These are phyloP conservation scores for Athene noctua DNA, from an alignment of 2,113 vertebrate genomes.

Conservation along the genomic window DNA sequence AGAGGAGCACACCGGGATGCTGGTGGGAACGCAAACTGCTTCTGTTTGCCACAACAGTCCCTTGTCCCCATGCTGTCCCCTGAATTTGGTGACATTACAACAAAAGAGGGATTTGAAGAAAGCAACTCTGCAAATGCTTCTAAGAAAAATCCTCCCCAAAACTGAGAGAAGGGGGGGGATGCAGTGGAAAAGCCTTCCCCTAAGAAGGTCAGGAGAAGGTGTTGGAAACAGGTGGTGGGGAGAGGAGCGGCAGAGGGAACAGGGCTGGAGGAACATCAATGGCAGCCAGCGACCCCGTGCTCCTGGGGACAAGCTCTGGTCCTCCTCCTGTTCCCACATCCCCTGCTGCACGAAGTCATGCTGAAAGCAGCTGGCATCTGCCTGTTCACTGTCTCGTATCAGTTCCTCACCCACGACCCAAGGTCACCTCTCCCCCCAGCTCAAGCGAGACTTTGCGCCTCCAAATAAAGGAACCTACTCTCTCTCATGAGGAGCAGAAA, in stretches of 20 bases:
- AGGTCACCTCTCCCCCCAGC: not conserved
- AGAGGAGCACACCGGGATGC: not conserved
- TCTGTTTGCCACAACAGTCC: not conserved
- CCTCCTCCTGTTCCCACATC: not conserved
- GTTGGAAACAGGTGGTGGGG: fast-evolving
- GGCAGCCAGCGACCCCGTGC: not conserved
- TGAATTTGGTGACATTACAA: not conserved
- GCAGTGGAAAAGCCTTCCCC: not conserved
- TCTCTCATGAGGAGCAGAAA: fast-evolving
- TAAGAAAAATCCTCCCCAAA: not conserved
- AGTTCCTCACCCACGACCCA: not conserved
- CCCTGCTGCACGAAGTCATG: not conserved
- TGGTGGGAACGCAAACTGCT: not conserved
- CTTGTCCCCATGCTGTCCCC: not conserved
- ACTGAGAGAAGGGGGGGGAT: not conserved
- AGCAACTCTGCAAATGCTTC: not conserved
- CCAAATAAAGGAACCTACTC: not conserved
- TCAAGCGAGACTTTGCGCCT: not conserved
- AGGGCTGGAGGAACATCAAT: not conserved
- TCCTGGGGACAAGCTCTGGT: not conserved
- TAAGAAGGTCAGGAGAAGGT: not conserved
- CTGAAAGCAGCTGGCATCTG: not conserved
- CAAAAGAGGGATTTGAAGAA: not conserved
- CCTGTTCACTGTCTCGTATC: fast-evolving
- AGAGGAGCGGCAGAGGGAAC: not conserved